Conservation (phyloP, 2,888 invertebrate genomes). For the Sinhomidia bicolor region DNA sequence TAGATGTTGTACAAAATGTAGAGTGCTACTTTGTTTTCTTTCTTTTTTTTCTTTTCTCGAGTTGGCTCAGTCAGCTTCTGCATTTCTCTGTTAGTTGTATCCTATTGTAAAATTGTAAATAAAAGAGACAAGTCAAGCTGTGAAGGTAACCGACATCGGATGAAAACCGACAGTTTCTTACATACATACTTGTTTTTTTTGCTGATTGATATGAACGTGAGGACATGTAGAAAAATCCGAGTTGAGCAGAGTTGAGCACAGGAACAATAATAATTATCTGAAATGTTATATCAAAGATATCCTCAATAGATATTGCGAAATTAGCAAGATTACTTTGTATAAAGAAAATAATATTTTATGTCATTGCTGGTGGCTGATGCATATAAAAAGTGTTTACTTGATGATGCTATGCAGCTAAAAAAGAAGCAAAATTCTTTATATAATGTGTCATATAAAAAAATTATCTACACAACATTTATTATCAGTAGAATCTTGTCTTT, state of each 20-base stretch:
- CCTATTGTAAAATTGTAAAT: too few relatives aligned
- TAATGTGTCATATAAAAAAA: too few relatives aligned
- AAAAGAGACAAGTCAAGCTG: neutral
- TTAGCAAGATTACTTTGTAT: constrained; percentile 43
- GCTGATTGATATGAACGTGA: neutral
- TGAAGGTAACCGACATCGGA: neutral
- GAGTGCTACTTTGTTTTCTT: neutral
- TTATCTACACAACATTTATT: neutral
- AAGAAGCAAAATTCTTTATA: neutral
- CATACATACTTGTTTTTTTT: neutral
- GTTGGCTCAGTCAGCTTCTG: neutral
- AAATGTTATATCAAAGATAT: constrained; percentile 46
- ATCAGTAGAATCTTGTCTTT: neutral
- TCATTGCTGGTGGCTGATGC: constrained; percentile 34
- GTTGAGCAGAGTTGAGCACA: neutral
- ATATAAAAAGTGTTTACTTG: constrained; percentile 7
- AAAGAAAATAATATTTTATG: constrained; percentile 1
- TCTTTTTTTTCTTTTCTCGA: neutral
- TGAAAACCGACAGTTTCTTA: constrained; percentile 9
- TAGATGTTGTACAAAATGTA: too few relatives aligned
- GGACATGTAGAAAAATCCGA: constrained; percentile 6
- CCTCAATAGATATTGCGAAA: constrained; percentile 55
- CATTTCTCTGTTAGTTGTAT: too few relatives aligned
- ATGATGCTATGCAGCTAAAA: neutral
- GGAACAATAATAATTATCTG: neutral